phyloP scores from a whole-genome alignment of 1,140 invertebrate genomes.

The Eriosoma lanigerum region DNA sequence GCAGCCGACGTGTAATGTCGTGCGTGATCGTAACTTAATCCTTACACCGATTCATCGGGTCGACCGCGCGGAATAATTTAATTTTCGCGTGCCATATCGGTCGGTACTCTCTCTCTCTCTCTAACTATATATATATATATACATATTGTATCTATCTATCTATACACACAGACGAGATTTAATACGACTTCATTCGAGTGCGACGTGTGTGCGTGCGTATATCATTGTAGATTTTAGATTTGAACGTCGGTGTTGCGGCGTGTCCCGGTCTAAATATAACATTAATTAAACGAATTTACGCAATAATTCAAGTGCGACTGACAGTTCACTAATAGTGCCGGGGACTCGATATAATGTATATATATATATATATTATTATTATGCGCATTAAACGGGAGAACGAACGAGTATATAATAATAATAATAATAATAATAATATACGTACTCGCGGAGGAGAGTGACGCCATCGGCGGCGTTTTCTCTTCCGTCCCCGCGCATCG shows the following conservation, averaged over 20 bases:
- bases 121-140: background rate
- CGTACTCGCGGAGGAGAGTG: too few species aligned
- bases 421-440: too few species aligned
- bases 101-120: background rate
- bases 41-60: too few species aligned
- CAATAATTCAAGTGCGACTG: slow-evolving; percentile 52
- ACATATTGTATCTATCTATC: background rate
- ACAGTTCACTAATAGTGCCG: slow-evolving; percentile 51
- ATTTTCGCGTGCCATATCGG: background rate
- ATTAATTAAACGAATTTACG: slow-evolving; percentile 51
- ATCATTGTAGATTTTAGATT: slow-evolving; percentile 47
- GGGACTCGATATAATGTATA: slow-evolving; percentile 38
- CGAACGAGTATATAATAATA: too few species aligned
- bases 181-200: background rate
- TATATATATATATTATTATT: background rate
- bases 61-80: slow-evolving; percentile 26
- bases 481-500: background rate
- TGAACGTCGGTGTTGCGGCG: slow-evolving; percentile 41
- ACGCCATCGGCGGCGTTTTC: slow-evolving; percentile 20
- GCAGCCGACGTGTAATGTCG: too few species aligned
- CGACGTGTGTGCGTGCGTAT: background rate
- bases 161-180: background rate
- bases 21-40: too few species aligned
- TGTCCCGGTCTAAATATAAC: slow-evolving; percentile 47
- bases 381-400: too few species aligned